Evolutionary conservation across 2,888 invertebrate species (phyloP), one percentile per base, ranked within the genome.

Genomic region (Ceratothoa steindachneri): DNA sequence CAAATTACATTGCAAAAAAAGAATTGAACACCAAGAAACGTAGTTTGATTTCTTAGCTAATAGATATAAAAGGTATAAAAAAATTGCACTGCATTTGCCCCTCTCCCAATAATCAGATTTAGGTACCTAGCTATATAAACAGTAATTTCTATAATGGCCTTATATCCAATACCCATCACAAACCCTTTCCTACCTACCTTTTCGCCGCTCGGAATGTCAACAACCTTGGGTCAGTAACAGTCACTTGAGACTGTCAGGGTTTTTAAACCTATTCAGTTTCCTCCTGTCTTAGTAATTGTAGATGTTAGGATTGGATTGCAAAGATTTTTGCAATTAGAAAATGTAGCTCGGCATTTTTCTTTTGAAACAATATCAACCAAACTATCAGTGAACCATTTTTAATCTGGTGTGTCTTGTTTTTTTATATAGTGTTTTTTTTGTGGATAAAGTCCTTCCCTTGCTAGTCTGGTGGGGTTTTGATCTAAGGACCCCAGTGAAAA

Each of bases 161-260:
- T 41, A 41, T 41, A 9, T 41, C 41, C 41, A 15, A 41, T 41
- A 15, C 41, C 41, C 41, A 5, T n/a, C n/a, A n/a, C n/a, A n/a
- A n/a, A n/a, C 41, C 24, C 60, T 24, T 24, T 60, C 60, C 60
- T 60, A 60, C 60, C 24, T 24, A n/a, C 27, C 27, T 24, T 24
- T 24, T 60, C 24, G 60, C 60, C 60, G 60, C 60, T 60, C 24
- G 60, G 60, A 24, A 60, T 60, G 60, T 60, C 60, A 60, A 60
- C 60, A 60, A 24, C 60, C 60, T 24, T n/a, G 60, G 60, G 60
- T 60, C 60, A 60, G 60, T 60, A 60, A 24, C 60, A 60, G 60
- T 24, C 60, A 22, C 27, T 12, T 24, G n/a, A 60, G 60, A 24
- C 60, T n/a, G 27, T 24, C 12, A 24, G 27, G 27, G 22, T 24